A percentile compares a stretch with the other conserved stretches of the same genome.
Conservation (phyloP, 2,888 invertebrate genomes). For the Azorinus chamasolen region DNA sequence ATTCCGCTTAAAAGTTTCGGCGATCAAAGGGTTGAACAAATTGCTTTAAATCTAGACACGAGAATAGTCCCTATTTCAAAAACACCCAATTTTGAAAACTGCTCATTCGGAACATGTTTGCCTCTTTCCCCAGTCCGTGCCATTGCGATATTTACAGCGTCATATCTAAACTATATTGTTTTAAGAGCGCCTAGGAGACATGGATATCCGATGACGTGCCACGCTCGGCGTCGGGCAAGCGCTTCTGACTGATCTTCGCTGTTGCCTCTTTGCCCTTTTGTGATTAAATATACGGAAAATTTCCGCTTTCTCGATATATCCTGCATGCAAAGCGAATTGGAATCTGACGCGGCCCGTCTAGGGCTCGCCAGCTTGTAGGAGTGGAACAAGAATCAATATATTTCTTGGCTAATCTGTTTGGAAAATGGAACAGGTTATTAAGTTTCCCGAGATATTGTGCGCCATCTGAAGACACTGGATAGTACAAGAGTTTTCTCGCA, state of each 20-base stretch:
- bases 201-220: conserved; percentile 36
- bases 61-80: conserved; percentile 34
- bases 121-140: conserved; percentile 30
- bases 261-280: conserved; percentile 44
- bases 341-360: too few relatives aligned
- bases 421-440: too few relatives aligned
- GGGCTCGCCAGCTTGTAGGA: too few relatives aligned
- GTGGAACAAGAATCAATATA: neutral
- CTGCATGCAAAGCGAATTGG: conserved; percentile 25
- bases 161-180: conserved; percentile 50
- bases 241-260: conserved; percentile 29
- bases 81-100: conserved; percentile 51
- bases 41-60: conserved; percentile 19
- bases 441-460: too few relatives aligned
- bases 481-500: too few relatives aligned
- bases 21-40: too few relatives aligned
- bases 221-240: conserved; percentile 24
- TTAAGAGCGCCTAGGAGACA: conserved; percentile 52
- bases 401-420: neutral
- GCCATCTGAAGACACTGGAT: too few relatives aligned
- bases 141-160: conserved; percentile 43
- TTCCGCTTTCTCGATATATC: conserved; percentile 56
- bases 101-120: conserved; percentile 45
- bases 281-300: conserved; percentile 65
- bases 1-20: too few relatives aligned